Evolutionary conservation across 2,888 invertebrate genomes (phyloP).

Genomic region (Theodoxus fluviatilis): DNA sequence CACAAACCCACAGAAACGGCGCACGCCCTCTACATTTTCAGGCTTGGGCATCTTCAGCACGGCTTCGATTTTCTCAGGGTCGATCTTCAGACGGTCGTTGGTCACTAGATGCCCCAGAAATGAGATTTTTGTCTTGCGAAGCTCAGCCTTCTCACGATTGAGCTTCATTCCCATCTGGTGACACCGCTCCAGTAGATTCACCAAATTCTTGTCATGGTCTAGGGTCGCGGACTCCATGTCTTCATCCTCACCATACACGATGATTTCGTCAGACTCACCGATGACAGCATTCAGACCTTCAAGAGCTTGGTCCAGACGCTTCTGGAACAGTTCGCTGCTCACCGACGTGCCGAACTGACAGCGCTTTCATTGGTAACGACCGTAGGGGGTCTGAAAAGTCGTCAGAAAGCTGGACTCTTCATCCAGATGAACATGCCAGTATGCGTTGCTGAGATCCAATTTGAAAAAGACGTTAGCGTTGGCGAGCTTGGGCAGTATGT

Average conservation of each 20-base stretch:
- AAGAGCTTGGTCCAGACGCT: conserved; percentile 26
- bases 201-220: conserved; percentile 31
- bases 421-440: conserved; percentile 25
- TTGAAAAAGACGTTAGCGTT: conserved; percentile 22
- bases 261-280: conserved; percentile 33
- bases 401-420: conserved; percentile 18
- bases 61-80: conserved; percentile 31
- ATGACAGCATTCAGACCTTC: conserved; percentile 28
- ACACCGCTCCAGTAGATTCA: conserved; percentile 23
- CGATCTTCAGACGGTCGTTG: conserved; percentile 28
- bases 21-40: conserved; percentile 29
- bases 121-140: conserved; percentile 18
- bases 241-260: conserved; percentile 29
- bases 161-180: conserved; percentile 18
- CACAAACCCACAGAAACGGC: conserved; percentile 30
- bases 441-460: conserved; percentile 20
- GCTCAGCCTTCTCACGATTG: conserved; percentile 25
- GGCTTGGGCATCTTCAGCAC: conserved; percentile 31
- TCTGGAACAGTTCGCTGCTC: conserved; percentile 32
- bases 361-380: conserved; percentile 17
- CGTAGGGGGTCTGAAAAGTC: conserved; percentile 24
- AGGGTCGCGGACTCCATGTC: background rate
- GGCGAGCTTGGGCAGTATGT: conserved; percentile 24
- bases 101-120: conserved; percentile 30
- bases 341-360: conserved; percentile 32